phyloP scores from a whole-genome alignment of 2,113 vertebrate species.

The Apaloderma vittatum region DNA sequence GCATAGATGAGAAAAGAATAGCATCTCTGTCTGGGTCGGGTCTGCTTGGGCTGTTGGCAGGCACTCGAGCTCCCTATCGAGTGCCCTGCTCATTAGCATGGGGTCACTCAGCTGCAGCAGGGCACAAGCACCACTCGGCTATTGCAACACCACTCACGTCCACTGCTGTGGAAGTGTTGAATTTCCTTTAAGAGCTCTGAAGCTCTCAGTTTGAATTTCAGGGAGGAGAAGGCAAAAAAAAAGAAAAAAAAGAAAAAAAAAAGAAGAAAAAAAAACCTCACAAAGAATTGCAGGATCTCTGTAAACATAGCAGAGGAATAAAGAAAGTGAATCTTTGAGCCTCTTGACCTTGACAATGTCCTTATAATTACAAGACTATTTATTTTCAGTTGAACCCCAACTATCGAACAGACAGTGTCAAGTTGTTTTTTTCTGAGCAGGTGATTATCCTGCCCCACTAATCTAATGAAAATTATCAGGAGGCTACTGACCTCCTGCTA shows the following conservation, averaged over 20 bases:
- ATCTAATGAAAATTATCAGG: slow-evolving; percentile 73
- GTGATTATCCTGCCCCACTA: slow-evolving; percentile 65
- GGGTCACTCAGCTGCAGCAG: slow-evolving; percentile 10
- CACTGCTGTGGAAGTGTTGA: slow-evolving; percentile 11
- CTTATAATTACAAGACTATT: slow-evolving; percentile 69
- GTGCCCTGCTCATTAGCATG: slow-evolving; percentile 22
- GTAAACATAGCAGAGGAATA: slow-evolving; percentile 54
- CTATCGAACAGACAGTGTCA: slow-evolving; percentile 51
- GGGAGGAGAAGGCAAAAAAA: not conserved
- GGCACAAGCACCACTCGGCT: not conserved
- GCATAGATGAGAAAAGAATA: not conserved
- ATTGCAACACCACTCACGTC: slow-evolving; percentile 58
- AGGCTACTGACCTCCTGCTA: slow-evolving; percentile 69
- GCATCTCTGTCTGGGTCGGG: accelerated
- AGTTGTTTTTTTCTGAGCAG: slow-evolving; percentile 54
- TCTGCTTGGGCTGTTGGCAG: not conserved
- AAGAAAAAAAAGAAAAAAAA: not conserved
- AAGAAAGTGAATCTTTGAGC: not conserved
- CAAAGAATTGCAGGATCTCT: slow-evolving; percentile 18
- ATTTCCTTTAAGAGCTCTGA: slow-evolving; percentile 50
- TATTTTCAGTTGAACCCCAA: slow-evolving; percentile 66
- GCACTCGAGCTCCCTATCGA: accelerated
- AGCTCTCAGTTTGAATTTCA: not conserved
- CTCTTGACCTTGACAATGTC: slow-evolving; percentile 62
- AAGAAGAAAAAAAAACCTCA: not conserved